Evolutionary conservation across 2,113 vertebrate genomes (phyloP).

Genomic region (Ursus arctos): DNA sequence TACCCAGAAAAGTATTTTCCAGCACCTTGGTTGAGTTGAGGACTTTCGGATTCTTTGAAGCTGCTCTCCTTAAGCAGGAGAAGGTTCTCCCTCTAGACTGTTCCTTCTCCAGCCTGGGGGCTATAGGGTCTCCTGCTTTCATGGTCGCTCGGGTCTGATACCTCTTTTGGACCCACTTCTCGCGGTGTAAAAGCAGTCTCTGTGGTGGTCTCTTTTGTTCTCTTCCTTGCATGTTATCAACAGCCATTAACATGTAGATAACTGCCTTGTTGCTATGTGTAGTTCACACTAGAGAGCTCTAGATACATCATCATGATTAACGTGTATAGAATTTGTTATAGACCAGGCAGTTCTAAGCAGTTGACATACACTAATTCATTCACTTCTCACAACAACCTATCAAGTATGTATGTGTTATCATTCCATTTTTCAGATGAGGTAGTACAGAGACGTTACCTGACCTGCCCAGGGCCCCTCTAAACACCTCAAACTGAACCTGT

Average conservation of each 20-base stretch:
- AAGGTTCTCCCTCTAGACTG: not conserved
- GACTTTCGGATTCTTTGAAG: not conserved
- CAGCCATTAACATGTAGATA: not conserved
- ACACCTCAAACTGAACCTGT: not conserved
- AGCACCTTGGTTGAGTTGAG: not conserved
- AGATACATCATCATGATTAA: not conserved
- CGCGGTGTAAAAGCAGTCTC: not conserved
- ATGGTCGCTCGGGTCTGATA: no score
- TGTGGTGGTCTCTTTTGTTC: not conserved
- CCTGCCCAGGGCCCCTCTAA: not conserved
- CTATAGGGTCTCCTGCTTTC: not conserved
- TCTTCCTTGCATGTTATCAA: not conserved
- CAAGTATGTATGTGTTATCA: not conserved
- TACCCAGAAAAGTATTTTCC: not conserved
- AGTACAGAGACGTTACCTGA: not conserved
- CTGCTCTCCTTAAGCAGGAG: not conserved
- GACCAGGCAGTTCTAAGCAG: not conserved
- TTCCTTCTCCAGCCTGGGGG: no score
- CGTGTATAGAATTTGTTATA: not conserved
- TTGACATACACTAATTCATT: not conserved
- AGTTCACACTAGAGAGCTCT: not conserved
- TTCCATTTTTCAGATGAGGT: not conserved
- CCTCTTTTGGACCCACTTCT: not conserved
- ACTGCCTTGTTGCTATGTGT: not conserved
- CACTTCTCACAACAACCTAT: not conserved